phyloP scores from a whole-genome alignment of 2,797 vertebrate genomes.

The Prunella strophiata region DNA sequence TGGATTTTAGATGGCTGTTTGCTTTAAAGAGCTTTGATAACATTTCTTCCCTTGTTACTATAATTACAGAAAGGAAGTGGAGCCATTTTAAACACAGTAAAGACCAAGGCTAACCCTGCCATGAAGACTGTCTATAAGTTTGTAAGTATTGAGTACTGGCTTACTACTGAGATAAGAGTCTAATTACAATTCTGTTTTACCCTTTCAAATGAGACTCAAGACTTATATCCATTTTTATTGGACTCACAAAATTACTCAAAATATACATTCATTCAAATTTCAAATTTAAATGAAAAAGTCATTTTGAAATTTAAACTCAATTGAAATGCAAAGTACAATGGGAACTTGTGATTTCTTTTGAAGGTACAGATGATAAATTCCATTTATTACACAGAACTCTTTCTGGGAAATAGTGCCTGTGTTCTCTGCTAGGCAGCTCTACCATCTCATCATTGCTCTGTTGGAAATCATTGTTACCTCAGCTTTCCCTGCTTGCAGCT shows the following conservation, averaged over 20 bases:
- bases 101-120: conserved; percentile 96
- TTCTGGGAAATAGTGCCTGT: not conserved
- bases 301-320: conserved; percentile 45
- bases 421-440: conserved; percentile 32
- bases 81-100: conserved; percentile 95
- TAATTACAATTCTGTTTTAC: conserved; percentile 29
- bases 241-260: conserved; percentile 17
- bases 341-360: conserved; percentile 40
- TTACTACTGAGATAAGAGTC: conserved; percentile 49
- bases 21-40: conserved; percentile 33
- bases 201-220: conserved; percentile 19
- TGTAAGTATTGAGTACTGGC: conserved; percentile 81
- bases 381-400: conserved; percentile 21
- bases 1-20: conserved; percentile 36
- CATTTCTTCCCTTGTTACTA: conserved; percentile 41
- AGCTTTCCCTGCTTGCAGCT: conserved; percentile 50
- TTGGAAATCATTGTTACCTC: conserved; percentile 62
- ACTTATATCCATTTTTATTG: conserved; percentile 2
- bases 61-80: conserved; percentile 92
- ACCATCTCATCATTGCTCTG: conserved; percentile 60
- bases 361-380: conserved; percentile 39
- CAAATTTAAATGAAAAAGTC: conserved; percentile 17
- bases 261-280: conserved; percentile 21
- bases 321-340: conserved; percentile 20
- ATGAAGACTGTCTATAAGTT: conserved; percentile 99